Evolutionary conservation across 1,140 invertebrate genomes (phyloP).

Genomic region (Penaeus japonicus): DNA sequence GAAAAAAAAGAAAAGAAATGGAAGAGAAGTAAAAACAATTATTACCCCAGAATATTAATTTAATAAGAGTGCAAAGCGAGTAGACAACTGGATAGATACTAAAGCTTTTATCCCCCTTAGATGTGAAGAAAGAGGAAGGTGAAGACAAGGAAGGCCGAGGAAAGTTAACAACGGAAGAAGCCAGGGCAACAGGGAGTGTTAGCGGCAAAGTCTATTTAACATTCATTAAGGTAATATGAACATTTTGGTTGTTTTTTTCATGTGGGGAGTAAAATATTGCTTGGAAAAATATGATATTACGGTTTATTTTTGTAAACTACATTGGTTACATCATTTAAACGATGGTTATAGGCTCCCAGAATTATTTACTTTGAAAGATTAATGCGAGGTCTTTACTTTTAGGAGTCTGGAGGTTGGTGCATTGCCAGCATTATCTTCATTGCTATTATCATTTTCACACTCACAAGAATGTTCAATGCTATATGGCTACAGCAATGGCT

Average conservation of each 20-base stretch:
- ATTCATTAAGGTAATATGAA: constrained; percentile 51
- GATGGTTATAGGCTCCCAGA: no score
- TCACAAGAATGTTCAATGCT: constrained; percentile 60
- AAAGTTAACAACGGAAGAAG: constrained; percentile 52
- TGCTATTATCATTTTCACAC: constrained; percentile 60
- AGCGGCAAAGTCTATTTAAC: constrained; percentile 47
- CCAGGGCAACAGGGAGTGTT: constrained; percentile 48
- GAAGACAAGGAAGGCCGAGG: neutral
- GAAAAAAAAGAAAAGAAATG: no score
- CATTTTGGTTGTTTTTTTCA: neutral
- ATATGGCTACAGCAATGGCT: constrained; percentile 63
- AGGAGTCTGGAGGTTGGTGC: constrained; percentile 62
- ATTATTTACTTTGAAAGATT: neutral
- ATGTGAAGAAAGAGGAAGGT: constrained; percentile 10
- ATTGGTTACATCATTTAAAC: no score
- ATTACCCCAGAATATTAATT: no score
- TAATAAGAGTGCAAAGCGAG: no score
- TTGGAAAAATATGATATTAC: no score
- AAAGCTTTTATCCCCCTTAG: constrained; percentile 4
- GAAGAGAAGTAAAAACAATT: no score
- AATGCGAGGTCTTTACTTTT: constrained; percentile 1
- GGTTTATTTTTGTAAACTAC: no score
- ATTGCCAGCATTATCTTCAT: constrained; percentile 58
- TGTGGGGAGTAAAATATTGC: no score
- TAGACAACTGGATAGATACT: no score